Base-by-base conservation (phyloP, 2,113 vertebrate genomes). In the Mionectes macconnelli region DNA sequence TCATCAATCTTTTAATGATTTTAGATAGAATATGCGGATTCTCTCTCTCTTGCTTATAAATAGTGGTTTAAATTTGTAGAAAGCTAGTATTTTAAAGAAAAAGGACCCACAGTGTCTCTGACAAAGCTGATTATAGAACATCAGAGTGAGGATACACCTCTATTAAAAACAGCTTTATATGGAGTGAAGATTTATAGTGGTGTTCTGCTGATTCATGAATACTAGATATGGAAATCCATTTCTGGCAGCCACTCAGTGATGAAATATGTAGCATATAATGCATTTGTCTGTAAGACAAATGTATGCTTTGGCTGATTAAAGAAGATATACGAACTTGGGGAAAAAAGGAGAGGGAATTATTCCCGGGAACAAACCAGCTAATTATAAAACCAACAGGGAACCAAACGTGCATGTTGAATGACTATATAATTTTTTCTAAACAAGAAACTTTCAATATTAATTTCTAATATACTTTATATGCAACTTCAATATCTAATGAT, bases 261-360 rank as follows among this genome's bases (percentile, higher is more conserved):
- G 78, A 96, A 97, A 88, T 95, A 90, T 42, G 77, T 52, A 90
- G 69, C 79, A 50, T 40, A 80, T 44, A 84, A 95, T 67, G 53
- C 66, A 89, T 93, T 97, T 96, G 42, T 89, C 80, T 88, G 50
- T 62, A 75, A 93, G 96, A 97, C 53, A 94, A 94, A 96, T 93
- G 77, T 16, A 60, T 79, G 62, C 35, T 24, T 67, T 94, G 72
- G 47, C 53, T 93, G 93, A 89, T 96, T 91, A 89, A 89, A 94
- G 60, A 90, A 94, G 78, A 94, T 83, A 35, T 14, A 93, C 31
- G 30, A 45, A 80, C 52, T 86, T 83, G 62, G 84, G 37, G 39
- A 76, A 85, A 42, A 76, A 75, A 68, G 60, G 50, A n/a, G 53
- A 78, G 8, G 2, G 67, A 69, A 73, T 63, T 75, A 59, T 91